phyloP scores from a whole-genome alignment of 2,888 invertebrate genomes.

The Creontiades dilutus region DNA sequence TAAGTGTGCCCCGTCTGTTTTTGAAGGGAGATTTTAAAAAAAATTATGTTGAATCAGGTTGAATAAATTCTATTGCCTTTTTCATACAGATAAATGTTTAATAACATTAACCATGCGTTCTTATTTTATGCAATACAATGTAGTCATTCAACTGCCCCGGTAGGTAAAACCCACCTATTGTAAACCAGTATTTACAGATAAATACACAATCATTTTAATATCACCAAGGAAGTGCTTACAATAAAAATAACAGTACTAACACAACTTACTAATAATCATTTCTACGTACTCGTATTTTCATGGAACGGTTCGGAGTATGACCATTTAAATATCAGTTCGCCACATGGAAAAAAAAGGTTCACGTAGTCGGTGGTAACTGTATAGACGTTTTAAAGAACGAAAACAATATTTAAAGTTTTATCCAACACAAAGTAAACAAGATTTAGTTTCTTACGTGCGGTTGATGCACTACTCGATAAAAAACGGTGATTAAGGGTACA shows the following conservation, averaged over 20 bases:
- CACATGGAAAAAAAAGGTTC: not conserved
- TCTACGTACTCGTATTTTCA: not conserved
- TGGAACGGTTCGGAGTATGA: not conserved
- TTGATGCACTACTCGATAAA: not conserved
- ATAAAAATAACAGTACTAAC: constrained; percentile 29
- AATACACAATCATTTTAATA: constrained; percentile 27
- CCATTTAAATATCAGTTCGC: not conserved
- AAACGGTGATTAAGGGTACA: not conserved
- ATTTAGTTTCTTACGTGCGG: not conserved
- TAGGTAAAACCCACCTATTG: not conserved
- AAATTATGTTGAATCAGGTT: too few relatives aligned
- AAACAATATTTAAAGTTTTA: not conserved
- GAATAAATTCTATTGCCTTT: too few relatives aligned
- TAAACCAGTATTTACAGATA: constrained; percentile 18
- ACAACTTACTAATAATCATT: constrained; percentile 8
- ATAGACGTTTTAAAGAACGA: not conserved
- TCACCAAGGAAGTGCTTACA: constrained; percentile 33
- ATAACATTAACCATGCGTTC: constrained; percentile 12
- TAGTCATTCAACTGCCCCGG: constrained; percentile 1
- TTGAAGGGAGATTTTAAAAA: too few relatives aligned
- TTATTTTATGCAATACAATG: constrained; percentile 8
- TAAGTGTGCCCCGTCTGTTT: too few relatives aligned
- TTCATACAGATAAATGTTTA: constrained; percentile 7
- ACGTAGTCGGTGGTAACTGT: not conserved
- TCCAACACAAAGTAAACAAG: not conserved